A percentile compares a stretch with the other conserved stretches of the same genome.
Evolutionary conservation across 2,797 vertebrate species (phyloP).

Genomic region (Ctenochaetus hawaiiensis): DNA sequence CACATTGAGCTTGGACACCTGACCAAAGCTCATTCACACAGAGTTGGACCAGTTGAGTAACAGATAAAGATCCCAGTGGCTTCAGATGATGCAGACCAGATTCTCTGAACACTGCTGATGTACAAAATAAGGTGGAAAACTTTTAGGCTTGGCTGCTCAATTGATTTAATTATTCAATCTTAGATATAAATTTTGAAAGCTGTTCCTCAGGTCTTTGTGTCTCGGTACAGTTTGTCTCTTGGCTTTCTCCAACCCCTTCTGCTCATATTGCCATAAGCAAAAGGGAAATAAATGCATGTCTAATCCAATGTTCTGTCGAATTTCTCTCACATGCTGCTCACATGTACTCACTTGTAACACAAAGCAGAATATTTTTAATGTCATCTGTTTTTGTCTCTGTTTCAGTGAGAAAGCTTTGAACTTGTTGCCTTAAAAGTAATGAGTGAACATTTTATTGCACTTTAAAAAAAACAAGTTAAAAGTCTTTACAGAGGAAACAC

Average conservation of each 20-base stretch:
- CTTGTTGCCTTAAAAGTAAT: background rate
- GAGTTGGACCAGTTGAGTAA: slow-evolving; percentile 25
- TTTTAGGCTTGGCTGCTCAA: slow-evolving; percentile 15
- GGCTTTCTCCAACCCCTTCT: slow-evolving; percentile 1
- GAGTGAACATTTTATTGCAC: background rate
- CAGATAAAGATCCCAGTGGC: slow-evolving; percentile 22
- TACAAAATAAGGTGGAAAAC: slow-evolving; percentile 22
- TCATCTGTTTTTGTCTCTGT: slow-evolving; percentile 1
- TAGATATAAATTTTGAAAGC: slow-evolving; percentile 28
- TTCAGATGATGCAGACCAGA: slow-evolving; percentile 34
- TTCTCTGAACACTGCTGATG: slow-evolving; percentile 30
- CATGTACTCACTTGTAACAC: slow-evolving; percentile 47
- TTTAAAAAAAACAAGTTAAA: background rate
- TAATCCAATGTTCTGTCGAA: slow-evolving; percentile 73
- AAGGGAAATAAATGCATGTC: slow-evolving; percentile 48
- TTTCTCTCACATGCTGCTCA: slow-evolving; percentile 41
- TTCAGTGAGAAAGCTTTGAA: background rate
- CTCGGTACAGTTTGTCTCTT: slow-evolving; percentile 43
- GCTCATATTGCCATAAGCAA: slow-evolving; percentile 31
- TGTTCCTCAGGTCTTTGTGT: slow-evolving; percentile 21
- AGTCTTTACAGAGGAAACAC: background rate
- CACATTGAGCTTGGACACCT: slow-evolving; percentile 48
- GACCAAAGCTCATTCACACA: slow-evolving; percentile 47
- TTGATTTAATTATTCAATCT: slow-evolving; percentile 46
- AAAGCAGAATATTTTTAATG: slow-evolving; percentile 40